Percentiles rank a stretch among this genome's conserved stretches.
phyloP scores from a whole-genome alignment of 2,888 invertebrate genomes.

The Oasisia sp. region DNA sequence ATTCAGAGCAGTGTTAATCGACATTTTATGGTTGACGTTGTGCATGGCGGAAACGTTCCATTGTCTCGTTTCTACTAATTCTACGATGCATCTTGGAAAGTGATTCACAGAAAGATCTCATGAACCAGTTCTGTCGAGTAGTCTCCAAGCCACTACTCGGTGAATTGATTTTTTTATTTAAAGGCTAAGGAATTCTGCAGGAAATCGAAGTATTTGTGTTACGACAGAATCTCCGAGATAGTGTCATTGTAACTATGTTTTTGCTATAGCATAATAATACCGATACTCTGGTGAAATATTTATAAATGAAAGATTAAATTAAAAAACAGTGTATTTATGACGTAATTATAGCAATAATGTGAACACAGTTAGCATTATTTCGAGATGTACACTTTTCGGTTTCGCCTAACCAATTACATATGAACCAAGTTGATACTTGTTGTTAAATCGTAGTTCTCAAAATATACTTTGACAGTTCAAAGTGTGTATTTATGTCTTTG shows the following conservation, averaged over 20 bases:
- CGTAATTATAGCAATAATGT: too few species aligned
- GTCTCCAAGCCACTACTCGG: not conserved
- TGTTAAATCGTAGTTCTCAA: too few species aligned
- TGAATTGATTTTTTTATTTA: not conserved
- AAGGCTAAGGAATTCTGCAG: not conserved
- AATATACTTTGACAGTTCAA: too few species aligned
- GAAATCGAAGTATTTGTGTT: not conserved
- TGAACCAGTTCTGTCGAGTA: not conserved
- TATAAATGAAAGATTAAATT: not conserved
- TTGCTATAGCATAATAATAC: not conserved
- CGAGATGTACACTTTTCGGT: too few species aligned
- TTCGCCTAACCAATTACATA: too few species aligned
- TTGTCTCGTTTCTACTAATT: not conserved
- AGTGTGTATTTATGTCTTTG: too few species aligned
- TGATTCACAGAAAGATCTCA: not conserved
- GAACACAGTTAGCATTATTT: too few species aligned
- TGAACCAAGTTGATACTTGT: too few species aligned
- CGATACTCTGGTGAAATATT: not conserved
- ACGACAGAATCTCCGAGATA: not conserved
- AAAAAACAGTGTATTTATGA: too few species aligned
- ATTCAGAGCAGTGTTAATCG: not conserved
- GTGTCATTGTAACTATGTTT: not conserved
- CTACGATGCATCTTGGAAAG: not conserved
- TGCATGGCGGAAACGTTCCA: not conserved
- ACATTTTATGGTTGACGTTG: not conserved